These are phyloP conservation scores for Elanus axillaris DNA, from an alignment of 2,113 vertebrate genomes.

Conservation along the genomic window DNA sequence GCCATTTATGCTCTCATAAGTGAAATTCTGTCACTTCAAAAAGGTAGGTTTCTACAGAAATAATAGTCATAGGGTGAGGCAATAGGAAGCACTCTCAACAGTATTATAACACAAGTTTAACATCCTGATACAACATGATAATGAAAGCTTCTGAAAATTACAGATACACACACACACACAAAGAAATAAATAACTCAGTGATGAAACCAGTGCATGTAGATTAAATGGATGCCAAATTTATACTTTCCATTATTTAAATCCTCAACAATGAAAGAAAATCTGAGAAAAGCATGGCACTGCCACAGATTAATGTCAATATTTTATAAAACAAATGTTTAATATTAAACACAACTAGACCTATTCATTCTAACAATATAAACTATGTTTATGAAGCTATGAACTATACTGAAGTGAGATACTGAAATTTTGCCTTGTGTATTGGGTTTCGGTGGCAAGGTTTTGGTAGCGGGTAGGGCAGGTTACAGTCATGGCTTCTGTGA, in stretches of 20 bases:
- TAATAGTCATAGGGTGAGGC: fast-evolving
- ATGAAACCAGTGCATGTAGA: not conserved
- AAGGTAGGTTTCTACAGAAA: not conserved
- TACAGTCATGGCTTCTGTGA: too few species aligned
- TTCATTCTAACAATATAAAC: not conserved
- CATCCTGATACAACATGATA: not conserved
- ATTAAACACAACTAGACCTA: not conserved
- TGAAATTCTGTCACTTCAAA: not conserved
- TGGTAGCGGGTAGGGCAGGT: too few species aligned
- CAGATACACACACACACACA: not conserved
- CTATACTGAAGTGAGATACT: not conserved
- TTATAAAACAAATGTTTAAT: not conserved
- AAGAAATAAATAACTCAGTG: not conserved
- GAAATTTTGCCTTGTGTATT: too few species aligned
- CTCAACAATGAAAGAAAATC: not conserved
- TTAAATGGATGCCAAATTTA: not conserved
- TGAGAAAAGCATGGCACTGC: not conserved
- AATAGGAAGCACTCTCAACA: not conserved
- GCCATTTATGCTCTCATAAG: not conserved
- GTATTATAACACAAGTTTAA: not conserved
- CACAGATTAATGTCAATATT: not conserved
- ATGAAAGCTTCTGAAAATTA: not conserved
- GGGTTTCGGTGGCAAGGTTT: too few species aligned
- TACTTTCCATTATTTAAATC: not conserved
- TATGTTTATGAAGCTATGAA: not conserved